Evolutionary conservation across 2,797 vertebrate genomes (phyloP).

Genomic region (Mormyrus proboscirostris): DNA sequence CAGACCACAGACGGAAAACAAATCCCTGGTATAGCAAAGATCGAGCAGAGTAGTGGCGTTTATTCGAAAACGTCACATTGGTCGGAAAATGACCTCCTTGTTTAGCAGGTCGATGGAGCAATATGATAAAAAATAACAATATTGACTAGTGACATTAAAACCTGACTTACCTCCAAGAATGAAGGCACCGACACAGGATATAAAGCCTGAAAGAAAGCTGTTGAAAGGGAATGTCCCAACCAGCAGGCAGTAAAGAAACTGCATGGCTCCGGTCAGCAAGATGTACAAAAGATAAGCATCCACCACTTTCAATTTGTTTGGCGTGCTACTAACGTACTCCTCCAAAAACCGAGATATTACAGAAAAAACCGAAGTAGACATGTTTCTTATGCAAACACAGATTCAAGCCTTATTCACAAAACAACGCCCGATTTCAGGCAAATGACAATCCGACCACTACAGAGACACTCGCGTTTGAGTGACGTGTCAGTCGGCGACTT

Average conservation of each 20-base stretch:
- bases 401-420: neutral
- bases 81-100: neutral
- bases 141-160: neutral
- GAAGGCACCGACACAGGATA: slow-evolving; percentile 88
- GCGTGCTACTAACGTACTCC: slow-evolving; percentile 79
- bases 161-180: slow-evolving; percentile 75
- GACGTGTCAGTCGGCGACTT: slow-evolving; percentile 11
- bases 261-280: slow-evolving; percentile 82
- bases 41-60: neutral
- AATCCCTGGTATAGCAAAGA: neutral
- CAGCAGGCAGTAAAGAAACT: slow-evolving; percentile 91
- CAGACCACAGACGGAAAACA: neutral
- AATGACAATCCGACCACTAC: neutral
- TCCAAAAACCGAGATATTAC: slow-evolving; percentile 79
- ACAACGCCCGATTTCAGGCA: neutral
- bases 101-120: neutral
- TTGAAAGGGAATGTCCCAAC: slow-evolving; percentile 97
- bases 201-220: slow-evolving; percentile 95
- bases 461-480: neutral
- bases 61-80: neutral
- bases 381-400: slow-evolving; percentile 27
- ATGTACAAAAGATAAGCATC: slow-evolving; percentile 93
- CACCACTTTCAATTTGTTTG: slow-evolving; percentile 81
- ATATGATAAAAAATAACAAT: neutral
- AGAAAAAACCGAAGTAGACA: slow-evolving; percentile 73